phyloP scores from a whole-genome alignment of 2,113 vertebrate species.

The Elachura formosa region DNA sequence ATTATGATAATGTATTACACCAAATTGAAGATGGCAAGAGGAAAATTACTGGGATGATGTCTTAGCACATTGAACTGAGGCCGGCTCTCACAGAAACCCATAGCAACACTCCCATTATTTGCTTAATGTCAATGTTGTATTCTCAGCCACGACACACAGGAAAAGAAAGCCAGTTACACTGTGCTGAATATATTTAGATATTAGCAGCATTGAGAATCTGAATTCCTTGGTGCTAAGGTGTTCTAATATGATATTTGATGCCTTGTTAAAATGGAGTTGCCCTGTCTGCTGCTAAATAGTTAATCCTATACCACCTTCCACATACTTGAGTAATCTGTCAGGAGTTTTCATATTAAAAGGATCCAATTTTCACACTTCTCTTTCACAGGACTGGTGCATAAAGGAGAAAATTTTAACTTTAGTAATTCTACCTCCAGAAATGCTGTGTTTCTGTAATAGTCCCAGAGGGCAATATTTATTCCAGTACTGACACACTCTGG shows the following conservation, averaged over 20 bases:
- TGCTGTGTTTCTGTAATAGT: background rate
- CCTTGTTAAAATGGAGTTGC: background rate
- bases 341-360: background rate
- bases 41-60: slow-evolving; percentile 2
- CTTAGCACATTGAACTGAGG: background rate
- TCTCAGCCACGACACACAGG: background rate
- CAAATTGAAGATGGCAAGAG: slow-evolving; percentile 7
- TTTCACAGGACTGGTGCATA: background rate
- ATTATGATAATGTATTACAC: slow-evolving; percentile 16
- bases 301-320: background rate
- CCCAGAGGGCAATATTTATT: background rate
- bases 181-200: background rate
- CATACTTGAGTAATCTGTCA: fast-evolving
- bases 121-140: background rate
- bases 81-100: background rate
- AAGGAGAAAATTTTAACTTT: background rate
- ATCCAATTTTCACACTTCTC: background rate
- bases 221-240: background rate
- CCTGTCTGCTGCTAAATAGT: background rate
- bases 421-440: background rate
- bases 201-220: background rate
- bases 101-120: background rate
- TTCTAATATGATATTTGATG: background rate
- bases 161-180: background rate
- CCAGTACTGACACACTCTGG: background rate